Percentiles rank a stretch among this genome's conserved stretches.
phyloP scores from a whole-genome alignment of 2,113 vertebrate genomes.

The Holacanthus passer region DNA sequence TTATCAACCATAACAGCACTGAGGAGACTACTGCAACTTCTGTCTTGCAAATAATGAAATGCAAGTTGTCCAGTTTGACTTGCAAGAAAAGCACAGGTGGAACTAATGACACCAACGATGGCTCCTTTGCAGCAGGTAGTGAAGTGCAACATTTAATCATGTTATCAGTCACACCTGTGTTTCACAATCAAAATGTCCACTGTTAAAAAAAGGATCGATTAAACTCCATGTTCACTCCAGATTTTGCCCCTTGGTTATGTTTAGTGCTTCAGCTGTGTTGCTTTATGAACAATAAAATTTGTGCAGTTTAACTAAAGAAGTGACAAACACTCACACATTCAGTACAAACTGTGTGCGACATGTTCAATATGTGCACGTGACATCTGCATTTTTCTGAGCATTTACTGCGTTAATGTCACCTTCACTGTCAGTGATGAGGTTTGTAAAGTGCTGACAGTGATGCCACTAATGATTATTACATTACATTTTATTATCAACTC shows the following conservation, averaged over 20 bases:
- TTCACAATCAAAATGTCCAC: not conserved
- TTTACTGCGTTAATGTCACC: not conserved
- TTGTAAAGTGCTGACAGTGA: not conserved
- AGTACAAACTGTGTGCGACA: not conserved
- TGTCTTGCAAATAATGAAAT: not conserved
- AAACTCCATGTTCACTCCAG: not conserved
- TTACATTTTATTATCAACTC: too few relatives aligned
- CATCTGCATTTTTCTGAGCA: not conserved
- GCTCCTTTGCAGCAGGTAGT: not conserved
- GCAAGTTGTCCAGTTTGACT: not conserved
- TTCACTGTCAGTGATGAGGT: not conserved
- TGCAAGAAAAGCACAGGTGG: not conserved
- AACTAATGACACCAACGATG: not conserved
- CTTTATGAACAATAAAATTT: not conserved
- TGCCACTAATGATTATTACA: not conserved
- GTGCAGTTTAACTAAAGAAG: not conserved
- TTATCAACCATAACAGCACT: not conserved
- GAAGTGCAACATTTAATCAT: not conserved
- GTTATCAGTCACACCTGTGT: not conserved
- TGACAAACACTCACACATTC: not conserved
- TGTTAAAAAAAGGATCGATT: not conserved
- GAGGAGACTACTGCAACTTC: not conserved
- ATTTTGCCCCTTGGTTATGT: too few relatives aligned
- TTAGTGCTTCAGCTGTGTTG: not conserved
- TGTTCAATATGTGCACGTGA: not conserved